Base-by-base conservation (phyloP, 2,113 vertebrate species). In the Beaufortia kweichowensis region DNA sequence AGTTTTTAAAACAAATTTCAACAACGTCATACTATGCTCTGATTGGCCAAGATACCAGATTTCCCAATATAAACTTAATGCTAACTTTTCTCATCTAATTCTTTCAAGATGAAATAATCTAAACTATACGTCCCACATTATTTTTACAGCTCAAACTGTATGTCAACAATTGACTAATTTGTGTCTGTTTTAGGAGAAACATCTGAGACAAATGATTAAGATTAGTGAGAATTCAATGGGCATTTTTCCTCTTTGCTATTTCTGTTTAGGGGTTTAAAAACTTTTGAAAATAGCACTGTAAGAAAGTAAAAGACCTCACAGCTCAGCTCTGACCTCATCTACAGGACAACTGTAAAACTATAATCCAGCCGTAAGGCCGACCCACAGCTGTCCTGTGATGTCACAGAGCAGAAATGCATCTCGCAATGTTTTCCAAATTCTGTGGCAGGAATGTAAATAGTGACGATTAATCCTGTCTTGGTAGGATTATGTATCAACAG, bases 371-470 rank as follows among this genome's bases (percentile, higher is more conserved):
- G 68, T 82, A 85, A 75, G 81, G 29, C 66, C 26, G 56, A 41
- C 2, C 26, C 11, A 17, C 33, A 75, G 46, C 81, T 28, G 28
- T 21, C 35, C 55, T 8, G 48, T 86, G 82, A 88, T 86, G 86
- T 90, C 87, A 86, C 75, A 12, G 28, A 35, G 31, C 81, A 39
- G 80, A 84, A 86, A 85, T 75, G 83, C 76, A 79, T 62, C 63
- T 79, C 60, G 17, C 55, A 23, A 78, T 81, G 61, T 85, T 87
- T 72, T 75, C 68, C 79, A 73, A 70, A 63, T 82, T 87, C 63
- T 77, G 80, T 83, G 83, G 86, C 88, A 86, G 85, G 79, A 61
- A 53, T 88, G 90, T 88, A 89, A 90, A 90, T 88, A 91, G 80
- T 84, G 86, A 57, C 12, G 83, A 80, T 77, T 90, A 91, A 90